Conservation (phyloP, 2,888 invertebrate genomes). For the Dryococelus australis region DNA sequence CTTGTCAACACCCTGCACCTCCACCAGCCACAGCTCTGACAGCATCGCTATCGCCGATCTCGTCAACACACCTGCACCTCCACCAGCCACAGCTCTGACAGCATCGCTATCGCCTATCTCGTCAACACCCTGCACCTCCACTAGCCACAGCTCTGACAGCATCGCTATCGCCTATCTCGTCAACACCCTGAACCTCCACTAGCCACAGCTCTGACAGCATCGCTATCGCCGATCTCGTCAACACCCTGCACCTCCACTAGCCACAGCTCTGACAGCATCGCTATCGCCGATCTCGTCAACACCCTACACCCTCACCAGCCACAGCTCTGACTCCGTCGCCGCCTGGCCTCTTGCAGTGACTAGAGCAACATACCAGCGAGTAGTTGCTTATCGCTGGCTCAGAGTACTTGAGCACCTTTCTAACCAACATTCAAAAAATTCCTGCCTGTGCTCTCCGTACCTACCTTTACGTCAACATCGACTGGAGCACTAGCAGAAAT, state of each 20-base stretch:
- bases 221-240: constrained; percentile 33
- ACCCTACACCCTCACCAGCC: constrained; percentile 32
- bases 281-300: constrained; percentile 37
- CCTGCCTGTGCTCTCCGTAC: too few relatives aligned
- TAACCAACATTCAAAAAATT: too few relatives aligned
- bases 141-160: not conserved
- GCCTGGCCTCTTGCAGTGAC: too few relatives aligned
- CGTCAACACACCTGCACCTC: constrained; percentile 22
- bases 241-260: constrained; percentile 32
- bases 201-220: not conserved
- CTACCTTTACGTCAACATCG: too few relatives aligned
- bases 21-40: constrained; percentile 7
- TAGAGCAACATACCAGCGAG: too few relatives aligned
- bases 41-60: not conserved
- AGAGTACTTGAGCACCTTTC: too few relatives aligned
- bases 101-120: constrained; percentile 29
- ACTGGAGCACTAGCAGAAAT: too few relatives aligned
- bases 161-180: constrained; percentile 36
- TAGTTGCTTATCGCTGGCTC: too few relatives aligned
- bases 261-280: not conserved
- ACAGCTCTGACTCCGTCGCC: not conserved
- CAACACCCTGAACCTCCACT: constrained; percentile 31
- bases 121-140: constrained; percentile 34
- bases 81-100: constrained; percentile 16
- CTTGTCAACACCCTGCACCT: not conserved